Evolutionary conservation across 2,888 invertebrate genomes (phyloP).

Genomic region (Parascotia fuliginaria): DNA sequence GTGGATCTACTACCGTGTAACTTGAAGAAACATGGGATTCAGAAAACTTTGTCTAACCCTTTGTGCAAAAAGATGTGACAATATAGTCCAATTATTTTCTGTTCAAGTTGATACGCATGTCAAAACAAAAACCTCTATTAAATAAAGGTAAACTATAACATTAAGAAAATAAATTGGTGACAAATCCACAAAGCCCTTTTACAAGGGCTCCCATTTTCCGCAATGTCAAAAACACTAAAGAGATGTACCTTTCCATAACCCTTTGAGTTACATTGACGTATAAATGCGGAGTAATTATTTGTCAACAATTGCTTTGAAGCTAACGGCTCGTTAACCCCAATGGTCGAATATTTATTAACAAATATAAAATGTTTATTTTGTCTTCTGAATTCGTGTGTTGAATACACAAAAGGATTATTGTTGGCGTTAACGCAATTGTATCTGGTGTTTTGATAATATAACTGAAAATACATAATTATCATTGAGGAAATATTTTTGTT

Average conservation of each 20-base stretch:
- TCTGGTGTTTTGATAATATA: no score
- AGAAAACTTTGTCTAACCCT: no score
- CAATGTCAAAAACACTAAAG: constrained; percentile 7
- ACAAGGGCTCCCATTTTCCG: constrained; percentile 8
- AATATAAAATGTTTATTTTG: not conserved
- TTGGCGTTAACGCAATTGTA: no score
- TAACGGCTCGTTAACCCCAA: not conserved
- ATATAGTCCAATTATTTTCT: no score
- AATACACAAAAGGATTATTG: not conserved
- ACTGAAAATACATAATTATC: no score
- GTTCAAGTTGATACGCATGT: no score
- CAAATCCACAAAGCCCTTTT: constrained; percentile 4
- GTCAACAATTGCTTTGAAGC: not conserved
- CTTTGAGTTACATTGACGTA: constrained; percentile 1
- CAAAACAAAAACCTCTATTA: no score
- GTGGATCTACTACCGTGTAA: no score
- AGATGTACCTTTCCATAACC: not conserved
- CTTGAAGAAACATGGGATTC: no score
- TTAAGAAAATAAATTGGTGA: constrained; percentile 8
- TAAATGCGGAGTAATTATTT: not conserved
- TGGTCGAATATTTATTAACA: not conserved
- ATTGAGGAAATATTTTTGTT: no score
- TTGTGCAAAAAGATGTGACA: no score
- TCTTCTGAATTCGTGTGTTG: no score
- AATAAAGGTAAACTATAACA: not conserved